These are phyloP conservation scores for Saguinus midas DNA, from an alignment of 2,113 vertebrate genomes.

Conservation along the genomic window DNA sequence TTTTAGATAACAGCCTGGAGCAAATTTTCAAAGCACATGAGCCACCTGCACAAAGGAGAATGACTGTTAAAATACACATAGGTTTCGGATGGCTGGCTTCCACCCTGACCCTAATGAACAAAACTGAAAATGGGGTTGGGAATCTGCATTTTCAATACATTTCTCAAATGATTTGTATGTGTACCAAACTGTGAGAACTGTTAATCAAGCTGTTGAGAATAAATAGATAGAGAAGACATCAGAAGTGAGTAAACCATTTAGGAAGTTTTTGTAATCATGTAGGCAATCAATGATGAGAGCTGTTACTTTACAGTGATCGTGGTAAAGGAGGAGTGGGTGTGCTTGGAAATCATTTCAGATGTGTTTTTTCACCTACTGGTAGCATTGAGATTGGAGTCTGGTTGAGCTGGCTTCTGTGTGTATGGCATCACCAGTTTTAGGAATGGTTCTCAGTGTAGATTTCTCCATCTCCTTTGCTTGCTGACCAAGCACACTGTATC, in stretches of 20 bases:
- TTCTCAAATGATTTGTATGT: background rate
- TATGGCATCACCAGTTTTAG: background rate
- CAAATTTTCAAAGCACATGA: background rate
- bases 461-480: background rate
- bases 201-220: background rate
- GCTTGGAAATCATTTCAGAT: background rate
- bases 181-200: background rate
- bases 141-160: background rate
- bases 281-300: background rate
- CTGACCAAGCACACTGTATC: fast-evolving
- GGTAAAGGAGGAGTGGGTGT: background rate
- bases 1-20: background rate
- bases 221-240: background rate
- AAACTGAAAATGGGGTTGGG: background rate
- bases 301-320: background rate
- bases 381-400: background rate
- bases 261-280: background rate
- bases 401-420: background rate
- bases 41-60: background rate
- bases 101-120: background rate
- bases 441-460: background rate
- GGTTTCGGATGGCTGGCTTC: background rate
- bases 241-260: background rate
- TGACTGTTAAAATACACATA: background rate
- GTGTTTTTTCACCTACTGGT: background rate